phyloP scores from a whole-genome alignment of 2,888 invertebrate species.

The Drosophila emarginata region DNA sequence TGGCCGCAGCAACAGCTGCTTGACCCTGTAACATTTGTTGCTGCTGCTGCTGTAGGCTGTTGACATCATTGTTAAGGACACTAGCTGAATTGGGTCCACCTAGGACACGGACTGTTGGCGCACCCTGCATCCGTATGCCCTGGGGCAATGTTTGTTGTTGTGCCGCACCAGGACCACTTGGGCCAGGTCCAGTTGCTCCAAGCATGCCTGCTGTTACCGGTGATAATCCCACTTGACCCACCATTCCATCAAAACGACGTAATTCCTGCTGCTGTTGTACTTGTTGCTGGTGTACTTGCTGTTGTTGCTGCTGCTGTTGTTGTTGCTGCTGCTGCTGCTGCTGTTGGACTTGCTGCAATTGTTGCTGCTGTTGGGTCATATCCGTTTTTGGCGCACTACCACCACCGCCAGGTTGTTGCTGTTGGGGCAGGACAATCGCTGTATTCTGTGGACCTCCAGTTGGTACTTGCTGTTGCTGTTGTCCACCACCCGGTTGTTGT shows the following conservation, averaged over 20 bases:
- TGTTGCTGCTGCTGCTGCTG: slow-evolving; percentile 69
- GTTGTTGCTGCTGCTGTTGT: slow-evolving; percentile 48
- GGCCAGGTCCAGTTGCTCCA: slow-evolving; percentile 7
- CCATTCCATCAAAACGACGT: slow-evolving; percentile 78
- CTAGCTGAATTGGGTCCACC: slow-evolving; percentile 47
- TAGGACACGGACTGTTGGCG: slow-evolving; percentile 73
- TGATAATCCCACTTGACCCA: slow-evolving; percentile 58
- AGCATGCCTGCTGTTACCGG: slow-evolving; percentile 47
- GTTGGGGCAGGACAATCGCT: slow-evolving; percentile 67
- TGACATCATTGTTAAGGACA: slow-evolving; percentile 55
- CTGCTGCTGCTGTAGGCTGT: slow-evolving; percentile 70
- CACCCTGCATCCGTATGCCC: slow-evolving; percentile 80
- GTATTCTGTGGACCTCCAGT: slow-evolving; percentile 59
- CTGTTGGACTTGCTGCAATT: slow-evolving; percentile 50
- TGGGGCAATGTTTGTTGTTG: slow-evolving; percentile 72
- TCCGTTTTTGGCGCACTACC: slow-evolving; percentile 64
- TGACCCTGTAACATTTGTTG: slow-evolving; percentile 65
- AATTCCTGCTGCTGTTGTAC: slow-evolving; percentile 77
- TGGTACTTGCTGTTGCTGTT: slow-evolving; percentile 34
- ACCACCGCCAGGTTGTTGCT: slow-evolving; percentile 42
- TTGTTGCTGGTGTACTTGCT: slow-evolving; percentile 70
- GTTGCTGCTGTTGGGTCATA: slow-evolving; percentile 65
- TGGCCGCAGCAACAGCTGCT: slow-evolving; percentile 16
- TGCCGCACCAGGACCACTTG: slow-evolving; percentile 27
- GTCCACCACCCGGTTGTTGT: slow-evolving; percentile 18